Evolutionary conservation across 2,113 vertebrate genomes (phyloP).

Genomic region (Lagenorhynchus albirostris): DNA sequence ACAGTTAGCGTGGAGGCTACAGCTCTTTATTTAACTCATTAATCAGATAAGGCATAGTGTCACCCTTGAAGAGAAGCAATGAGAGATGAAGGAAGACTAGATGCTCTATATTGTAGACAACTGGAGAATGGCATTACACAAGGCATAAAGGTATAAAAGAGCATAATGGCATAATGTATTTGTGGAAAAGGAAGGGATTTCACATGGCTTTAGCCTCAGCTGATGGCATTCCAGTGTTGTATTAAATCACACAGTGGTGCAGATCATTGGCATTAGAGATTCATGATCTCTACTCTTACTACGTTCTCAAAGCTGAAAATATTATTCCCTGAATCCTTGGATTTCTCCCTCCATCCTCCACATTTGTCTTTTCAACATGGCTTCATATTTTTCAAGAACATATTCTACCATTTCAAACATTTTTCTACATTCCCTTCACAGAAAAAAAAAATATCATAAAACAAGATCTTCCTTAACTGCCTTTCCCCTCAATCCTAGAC

Average conservation of each 20-base stretch:
- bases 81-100: neutral
- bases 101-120: neutral
- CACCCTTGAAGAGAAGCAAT: neutral
- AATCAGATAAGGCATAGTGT: neutral
- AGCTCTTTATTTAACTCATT: neutral
- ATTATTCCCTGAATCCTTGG: neutral
- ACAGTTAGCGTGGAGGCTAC: neutral
- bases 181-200: neutral
- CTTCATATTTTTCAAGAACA: neutral
- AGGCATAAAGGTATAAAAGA: neutral
- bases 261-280: neutral
- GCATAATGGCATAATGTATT: neutral
- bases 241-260: neutral
- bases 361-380: neutral
- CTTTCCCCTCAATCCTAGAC: neutral
- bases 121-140: neutral
- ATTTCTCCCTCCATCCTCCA: neutral
- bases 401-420: neutral
- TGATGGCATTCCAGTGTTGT: neutral
- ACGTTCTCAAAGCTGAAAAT: neutral
- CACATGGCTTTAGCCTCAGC: neutral
- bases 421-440: neutral
- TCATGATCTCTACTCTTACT: neutral
- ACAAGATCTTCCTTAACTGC: neutral
- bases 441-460: neutral